Conservation (phyloP, 2,113 vertebrate genomes). For the Heterocephalus glaber region DNA sequence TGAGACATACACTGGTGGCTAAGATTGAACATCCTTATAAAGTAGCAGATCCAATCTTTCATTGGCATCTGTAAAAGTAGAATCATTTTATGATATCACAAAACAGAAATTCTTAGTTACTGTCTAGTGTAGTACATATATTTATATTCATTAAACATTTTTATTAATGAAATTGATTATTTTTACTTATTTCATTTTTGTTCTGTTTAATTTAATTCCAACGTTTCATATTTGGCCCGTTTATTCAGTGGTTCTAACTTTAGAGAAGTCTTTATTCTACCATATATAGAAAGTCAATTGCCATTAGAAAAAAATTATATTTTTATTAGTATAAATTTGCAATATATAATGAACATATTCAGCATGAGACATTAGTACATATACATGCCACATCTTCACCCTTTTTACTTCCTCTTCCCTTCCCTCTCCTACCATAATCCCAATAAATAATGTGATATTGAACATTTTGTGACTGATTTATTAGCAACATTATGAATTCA, state of each 20-base stretch:
- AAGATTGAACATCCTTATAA: not conserved
- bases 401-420: not conserved
- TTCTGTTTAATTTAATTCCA: not conserved
- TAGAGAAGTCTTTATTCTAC: not conserved
- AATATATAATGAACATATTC: not conserved
- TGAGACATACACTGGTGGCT: not conserved
- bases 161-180: not conserved
- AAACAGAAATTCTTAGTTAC: not conserved
- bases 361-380: not conserved
- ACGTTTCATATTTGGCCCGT: not conserved
- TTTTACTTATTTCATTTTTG: not conserved
- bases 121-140: not conserved
- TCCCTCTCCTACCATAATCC: not conserved
- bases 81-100: not conserved
- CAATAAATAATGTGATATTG: not conserved
- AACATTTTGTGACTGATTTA: not conserved
- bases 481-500: not conserved
- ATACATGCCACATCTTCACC: not conserved
- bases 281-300: not conserved
- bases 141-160: not conserved
- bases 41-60: not conserved
- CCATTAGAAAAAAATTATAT: not conserved
- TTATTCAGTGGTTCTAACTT: not conserved
- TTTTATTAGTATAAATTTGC: not conserved
- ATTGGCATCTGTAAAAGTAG: not conserved